Evolutionary conservation across 2,113 vertebrate species (phyloP).

Genomic region (Prunella fulvescens): DNA sequence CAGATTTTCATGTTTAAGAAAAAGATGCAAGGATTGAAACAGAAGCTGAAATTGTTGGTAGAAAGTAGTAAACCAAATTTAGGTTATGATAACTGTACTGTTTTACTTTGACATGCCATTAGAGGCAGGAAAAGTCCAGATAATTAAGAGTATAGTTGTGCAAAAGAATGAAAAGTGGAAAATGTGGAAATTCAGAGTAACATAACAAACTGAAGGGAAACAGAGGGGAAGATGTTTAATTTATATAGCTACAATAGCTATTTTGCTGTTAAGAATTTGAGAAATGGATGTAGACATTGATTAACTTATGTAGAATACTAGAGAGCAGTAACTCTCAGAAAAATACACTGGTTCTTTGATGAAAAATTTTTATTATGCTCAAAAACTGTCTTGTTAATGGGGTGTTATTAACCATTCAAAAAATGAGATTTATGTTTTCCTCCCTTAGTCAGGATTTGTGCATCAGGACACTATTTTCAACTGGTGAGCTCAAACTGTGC

Average conservation of each 20-base stretch:
- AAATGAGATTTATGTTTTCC: background rate
- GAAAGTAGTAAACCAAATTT: background rate
- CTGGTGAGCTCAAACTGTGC: background rate
- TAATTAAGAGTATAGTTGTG: background rate
- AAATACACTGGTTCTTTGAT: background rate
- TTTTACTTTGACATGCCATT: background rate
- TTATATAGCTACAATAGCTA: background rate
- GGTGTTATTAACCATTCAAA: background rate
- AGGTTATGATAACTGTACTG: background rate
- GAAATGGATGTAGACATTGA: background rate
- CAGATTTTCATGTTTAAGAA: background rate
- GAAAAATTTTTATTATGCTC: background rate
- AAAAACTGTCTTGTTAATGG: background rate
- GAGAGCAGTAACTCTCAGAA: background rate
- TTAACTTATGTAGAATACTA: background rate
- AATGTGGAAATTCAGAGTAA: background rate
- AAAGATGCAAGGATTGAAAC: background rate
- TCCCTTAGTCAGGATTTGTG: background rate
- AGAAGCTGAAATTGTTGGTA: background rate
- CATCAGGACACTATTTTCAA: background rate
- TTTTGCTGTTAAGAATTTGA: background rate
- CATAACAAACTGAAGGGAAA: background rate
- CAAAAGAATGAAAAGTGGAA: background rate
- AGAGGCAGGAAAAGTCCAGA: background rate
- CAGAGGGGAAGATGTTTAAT: fast-evolving